phyloP scores from a whole-genome alignment of 2,113 vertebrate genomes.

The Sylvilagus bachmani region DNA sequence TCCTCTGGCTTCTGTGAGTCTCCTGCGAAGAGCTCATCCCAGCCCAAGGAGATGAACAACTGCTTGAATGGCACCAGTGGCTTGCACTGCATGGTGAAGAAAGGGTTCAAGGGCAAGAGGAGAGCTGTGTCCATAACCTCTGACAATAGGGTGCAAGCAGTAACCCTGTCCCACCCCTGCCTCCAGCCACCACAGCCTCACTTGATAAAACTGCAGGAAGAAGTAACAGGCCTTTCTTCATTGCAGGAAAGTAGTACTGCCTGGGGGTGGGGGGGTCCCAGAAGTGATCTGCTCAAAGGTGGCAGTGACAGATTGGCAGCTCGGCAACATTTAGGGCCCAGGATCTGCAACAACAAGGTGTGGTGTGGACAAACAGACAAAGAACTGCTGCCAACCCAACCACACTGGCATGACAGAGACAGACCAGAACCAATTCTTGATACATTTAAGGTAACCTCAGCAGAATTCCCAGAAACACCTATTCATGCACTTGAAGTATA shows the following conservation, averaged over 20 bases:
- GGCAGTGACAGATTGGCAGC: background rate
- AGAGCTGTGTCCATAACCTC: background rate
- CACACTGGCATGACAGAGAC: background rate
- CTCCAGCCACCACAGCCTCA: background rate
- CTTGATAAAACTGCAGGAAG: background rate
- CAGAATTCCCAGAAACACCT: background rate
- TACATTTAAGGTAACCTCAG: background rate
- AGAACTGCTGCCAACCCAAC: background rate
- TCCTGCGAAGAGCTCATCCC: background rate
- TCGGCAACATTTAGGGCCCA: background rate
- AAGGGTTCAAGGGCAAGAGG: background rate
- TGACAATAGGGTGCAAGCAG: background rate
- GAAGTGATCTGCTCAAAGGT: background rate
- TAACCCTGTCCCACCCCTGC: background rate
- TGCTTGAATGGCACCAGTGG: too few species aligned
- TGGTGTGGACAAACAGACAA: background rate
- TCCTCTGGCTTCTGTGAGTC: slow-evolving; percentile 27
- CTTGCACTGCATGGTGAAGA: background rate
- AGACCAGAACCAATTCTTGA: too few species aligned
- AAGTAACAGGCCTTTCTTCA: background rate
- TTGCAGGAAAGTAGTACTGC: background rate
- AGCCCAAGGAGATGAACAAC: background rate
- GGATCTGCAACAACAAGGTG: background rate
- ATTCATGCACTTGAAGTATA: background rate
- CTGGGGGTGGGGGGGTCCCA: background rate